A percentile compares a stretch with the other conserved stretches of the same genome.
Evolutionary conservation across 2,888 invertebrate species (phyloP).

Genomic region (Cantharis nigra): DNA sequence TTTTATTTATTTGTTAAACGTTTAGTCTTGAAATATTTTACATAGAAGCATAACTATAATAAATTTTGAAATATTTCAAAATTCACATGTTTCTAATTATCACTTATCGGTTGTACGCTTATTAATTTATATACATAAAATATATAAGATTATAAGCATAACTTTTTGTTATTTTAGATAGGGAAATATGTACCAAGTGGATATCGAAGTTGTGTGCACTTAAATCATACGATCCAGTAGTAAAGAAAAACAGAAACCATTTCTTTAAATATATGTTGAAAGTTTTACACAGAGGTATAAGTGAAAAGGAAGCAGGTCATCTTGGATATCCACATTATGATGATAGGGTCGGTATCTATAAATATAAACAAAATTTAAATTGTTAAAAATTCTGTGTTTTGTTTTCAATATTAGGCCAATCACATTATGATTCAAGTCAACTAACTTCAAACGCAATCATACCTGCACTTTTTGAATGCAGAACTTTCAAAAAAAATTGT

Average conservation of each 20-base stretch:
- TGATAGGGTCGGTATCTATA: conserved; percentile 30
- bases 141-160: conserved; percentile 5
- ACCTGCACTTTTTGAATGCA: too few relatives aligned
- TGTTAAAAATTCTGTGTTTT: neutral
- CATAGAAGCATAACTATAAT: neutral
- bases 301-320: conserved; percentile 36
- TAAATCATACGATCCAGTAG: conserved; percentile 54
- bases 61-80: neutral
- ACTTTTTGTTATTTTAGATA: conserved; percentile 45
- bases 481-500: too few relatives aligned
- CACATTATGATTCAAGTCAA: neutral
- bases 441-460: neutral
- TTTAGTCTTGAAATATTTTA: neutral
- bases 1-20: too few relatives aligned
- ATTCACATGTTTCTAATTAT: neutral
- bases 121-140: conserved; percentile 11
- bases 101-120: neutral
- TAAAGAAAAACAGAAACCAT: conserved; percentile 60
- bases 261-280: conserved; percentile 61
- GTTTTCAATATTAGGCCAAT: neutral
- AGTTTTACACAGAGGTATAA: conserved; percentile 47
- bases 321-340: conserved; percentile 43
- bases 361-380: conserved; percentile 2
- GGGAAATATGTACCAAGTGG: conserved; percentile 56
- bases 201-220: conserved; percentile 54